A percentile compares a stretch with the other conserved stretches of the same genome.
These are phyloP conservation scores for Muschampia plurimacula DNA, from an alignment of 2,888 invertebrate species.

Conservation along the genomic window DNA sequence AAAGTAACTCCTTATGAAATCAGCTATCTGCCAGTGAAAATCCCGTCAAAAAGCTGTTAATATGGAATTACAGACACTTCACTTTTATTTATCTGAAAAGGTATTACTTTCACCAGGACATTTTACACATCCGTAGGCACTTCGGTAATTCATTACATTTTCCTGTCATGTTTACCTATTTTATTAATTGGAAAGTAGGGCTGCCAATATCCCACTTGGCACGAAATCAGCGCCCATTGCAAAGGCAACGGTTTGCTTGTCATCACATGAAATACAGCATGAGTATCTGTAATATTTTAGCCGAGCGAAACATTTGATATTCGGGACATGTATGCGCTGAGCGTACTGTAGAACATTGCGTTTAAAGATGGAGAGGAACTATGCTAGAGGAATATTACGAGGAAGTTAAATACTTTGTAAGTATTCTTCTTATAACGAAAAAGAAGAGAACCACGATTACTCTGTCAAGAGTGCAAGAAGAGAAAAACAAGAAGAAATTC, in stretches of 20 bases:
- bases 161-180: conserved; percentile 28
- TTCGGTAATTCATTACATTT: conserved; percentile 8
- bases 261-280: conserved; percentile 3
- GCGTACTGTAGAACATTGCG: background rate
- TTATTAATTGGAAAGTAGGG: conserved; percentile 29
- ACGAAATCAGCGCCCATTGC: conserved; percentile 15
- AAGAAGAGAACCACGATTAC: too few relatives aligned
- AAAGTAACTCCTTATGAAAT: too few relatives aligned
- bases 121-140: conserved; percentile 3
- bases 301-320: background rate
- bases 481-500: too few relatives aligned
- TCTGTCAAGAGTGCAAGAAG: too few relatives aligned
- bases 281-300: background rate
- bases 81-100: too few relatives aligned
- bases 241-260: conserved; percentile 8
- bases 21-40: too few relatives aligned
- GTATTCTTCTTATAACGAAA: too few relatives aligned
- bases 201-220: conserved; percentile 35
- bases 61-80: too few relatives aligned
- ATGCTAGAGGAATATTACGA: too few relatives aligned
- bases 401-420: too few relatives aligned
- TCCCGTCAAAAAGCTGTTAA: too few relatives aligned
- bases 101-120: background rate
- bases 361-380: background rate
- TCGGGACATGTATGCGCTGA: background rate